phyloP scores from a whole-genome alignment of 2,888 invertebrate genomes.

The Nemoura dubitans region DNA sequence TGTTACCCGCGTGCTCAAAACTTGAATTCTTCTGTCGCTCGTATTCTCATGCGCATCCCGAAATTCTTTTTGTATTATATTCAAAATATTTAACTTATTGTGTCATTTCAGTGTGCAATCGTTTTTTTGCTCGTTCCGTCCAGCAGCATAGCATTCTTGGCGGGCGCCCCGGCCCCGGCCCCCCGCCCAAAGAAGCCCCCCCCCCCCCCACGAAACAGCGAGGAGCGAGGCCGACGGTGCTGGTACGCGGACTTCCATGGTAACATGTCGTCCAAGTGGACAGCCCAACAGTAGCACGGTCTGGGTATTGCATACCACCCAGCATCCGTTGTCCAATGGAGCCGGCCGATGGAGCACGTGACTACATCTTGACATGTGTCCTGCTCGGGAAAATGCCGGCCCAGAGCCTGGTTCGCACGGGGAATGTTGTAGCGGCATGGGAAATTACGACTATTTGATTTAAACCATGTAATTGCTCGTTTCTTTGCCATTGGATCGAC shows the following conservation, averaged over 20 bases:
- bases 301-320: constrained; percentile 39
- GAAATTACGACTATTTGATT: too few species aligned
- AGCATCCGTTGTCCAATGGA: background rate
- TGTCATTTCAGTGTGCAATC: background rate
- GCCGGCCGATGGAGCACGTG: background rate
- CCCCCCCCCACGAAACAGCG: too few species aligned
- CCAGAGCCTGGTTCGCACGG: background rate
- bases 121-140: background rate
- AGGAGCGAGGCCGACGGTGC: background rate
- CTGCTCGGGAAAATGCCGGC: background rate
- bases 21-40: constrained; percentile 4
- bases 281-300: constrained; percentile 36
- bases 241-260: background rate
- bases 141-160: background rate
- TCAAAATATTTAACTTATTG: constrained; percentile 20
- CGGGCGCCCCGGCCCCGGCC: background rate
- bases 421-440: too few species aligned
- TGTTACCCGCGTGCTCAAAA: background rate
- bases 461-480: too few species aligned
- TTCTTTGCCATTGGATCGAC: too few species aligned
- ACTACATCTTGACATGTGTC: constrained; percentile 5
- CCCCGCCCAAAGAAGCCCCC: too few species aligned
- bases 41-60: background rate
- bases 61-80: constrained; percentile 14
- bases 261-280: background rate